Conservation (phyloP, 2,888 invertebrate species). For the Drosophila merina region DNA sequence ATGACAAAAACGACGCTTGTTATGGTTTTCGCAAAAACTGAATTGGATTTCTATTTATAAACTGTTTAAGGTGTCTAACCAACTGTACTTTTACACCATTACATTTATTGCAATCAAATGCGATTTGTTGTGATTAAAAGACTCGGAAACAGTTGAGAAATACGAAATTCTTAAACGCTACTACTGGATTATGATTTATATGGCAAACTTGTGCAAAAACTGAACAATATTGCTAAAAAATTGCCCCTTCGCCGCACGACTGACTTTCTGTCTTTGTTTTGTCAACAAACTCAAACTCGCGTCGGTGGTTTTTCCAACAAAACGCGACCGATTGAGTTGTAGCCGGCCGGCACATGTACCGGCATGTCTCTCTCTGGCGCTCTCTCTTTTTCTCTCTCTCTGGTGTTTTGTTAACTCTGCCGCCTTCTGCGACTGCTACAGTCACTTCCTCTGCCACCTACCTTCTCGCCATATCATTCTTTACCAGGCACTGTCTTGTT, state of each 20-base stretch:
- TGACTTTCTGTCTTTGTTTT: constrained; percentile 7
- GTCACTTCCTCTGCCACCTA: not conserved
- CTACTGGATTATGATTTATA: too few relatives aligned
- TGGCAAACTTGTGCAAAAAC: too few relatives aligned
- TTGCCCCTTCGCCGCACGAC: not conserved
- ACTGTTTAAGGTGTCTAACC: too few relatives aligned
- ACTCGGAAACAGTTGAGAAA: too few relatives aligned
- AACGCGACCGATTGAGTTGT: not conserved
- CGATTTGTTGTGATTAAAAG: too few relatives aligned
- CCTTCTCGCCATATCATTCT: not conserved
- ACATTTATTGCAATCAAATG: too few relatives aligned
- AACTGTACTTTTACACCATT: too few relatives aligned
- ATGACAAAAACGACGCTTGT: too few relatives aligned
- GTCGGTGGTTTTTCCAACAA: constrained; percentile 1
- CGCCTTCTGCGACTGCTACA: not conserved
- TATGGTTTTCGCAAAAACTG: too few relatives aligned
- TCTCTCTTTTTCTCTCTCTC: not conserved
- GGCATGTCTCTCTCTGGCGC: constrained; percentile 4
- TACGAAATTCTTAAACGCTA: too few relatives aligned
- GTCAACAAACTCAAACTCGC: constrained; percentile 13
- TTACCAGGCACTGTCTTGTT: not conserved
- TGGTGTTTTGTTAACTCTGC: not conserved
- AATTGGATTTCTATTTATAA: too few relatives aligned
- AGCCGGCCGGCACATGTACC: not conserved
- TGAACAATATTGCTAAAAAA: too few relatives aligned